phyloP scores from a whole-genome alignment of 2,113 vertebrate genomes.

The Prionailurus viverrinus region DNA sequence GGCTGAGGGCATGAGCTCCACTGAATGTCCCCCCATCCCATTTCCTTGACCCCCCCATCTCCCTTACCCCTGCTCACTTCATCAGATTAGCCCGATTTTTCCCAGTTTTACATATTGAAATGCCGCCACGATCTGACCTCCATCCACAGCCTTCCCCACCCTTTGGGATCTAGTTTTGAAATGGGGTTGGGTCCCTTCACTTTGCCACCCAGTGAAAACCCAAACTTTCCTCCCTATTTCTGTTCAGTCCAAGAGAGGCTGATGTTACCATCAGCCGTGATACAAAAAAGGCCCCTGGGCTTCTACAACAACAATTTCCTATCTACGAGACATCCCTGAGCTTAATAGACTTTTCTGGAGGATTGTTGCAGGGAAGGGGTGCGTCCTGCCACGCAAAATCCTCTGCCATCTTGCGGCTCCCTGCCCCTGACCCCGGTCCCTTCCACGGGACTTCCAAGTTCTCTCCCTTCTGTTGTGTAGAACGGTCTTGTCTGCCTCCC shows the following conservation, averaged over 20 bases:
- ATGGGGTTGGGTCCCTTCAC: neutral
- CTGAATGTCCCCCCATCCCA: no score
- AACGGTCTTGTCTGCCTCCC: neutral
- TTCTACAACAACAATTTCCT: neutral
- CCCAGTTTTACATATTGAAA: neutral
- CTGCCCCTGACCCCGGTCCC: no score
- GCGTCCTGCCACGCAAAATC: neutral
- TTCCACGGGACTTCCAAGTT: neutral
- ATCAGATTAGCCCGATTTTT: neutral
- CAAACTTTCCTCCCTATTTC: neutral
- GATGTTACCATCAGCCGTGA: rapidly evolving
- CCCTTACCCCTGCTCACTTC: neutral
- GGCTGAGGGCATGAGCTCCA: neutral
- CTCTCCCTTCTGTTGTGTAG: neutral
- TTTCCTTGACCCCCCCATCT: no score
- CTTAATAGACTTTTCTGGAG: neutral
- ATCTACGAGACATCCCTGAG: no score
- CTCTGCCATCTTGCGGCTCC: neutral
- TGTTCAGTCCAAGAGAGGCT: rapidly evolving
- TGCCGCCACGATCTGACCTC: neutral
- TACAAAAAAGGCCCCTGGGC: neutral
- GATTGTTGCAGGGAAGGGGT: neutral
- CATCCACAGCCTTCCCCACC: neutral
- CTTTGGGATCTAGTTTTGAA: neutral
- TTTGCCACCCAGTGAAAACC: neutral